A percentile compares a stretch with the other conserved stretches of the same genome.
These are phyloP conservation scores for Lytechinus pictus DNA, from an alignment of 35 echinoderm and acorn worm genomes.

Conservation along the genomic window DNA sequence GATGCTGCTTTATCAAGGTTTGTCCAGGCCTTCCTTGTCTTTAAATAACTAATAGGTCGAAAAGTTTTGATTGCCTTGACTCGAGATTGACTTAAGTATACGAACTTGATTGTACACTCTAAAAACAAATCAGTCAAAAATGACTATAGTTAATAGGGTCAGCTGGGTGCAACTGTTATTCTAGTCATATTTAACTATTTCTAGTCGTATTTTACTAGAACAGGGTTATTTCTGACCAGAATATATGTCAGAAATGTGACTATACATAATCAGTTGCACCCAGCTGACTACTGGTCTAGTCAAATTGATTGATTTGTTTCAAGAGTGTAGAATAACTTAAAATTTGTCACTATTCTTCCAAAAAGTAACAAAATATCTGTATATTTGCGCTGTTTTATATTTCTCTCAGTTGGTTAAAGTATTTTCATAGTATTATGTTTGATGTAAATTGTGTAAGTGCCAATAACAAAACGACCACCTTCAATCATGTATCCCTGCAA, in stretches of 20 bases:
- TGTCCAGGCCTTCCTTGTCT: not conserved
- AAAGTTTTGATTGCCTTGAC: not conserved
- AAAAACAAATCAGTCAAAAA: too few species aligned
- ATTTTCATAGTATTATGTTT: not conserved
- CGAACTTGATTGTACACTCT: not conserved
- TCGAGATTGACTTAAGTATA: not conserved
- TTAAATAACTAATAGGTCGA: not conserved
- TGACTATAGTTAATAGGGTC: too few species aligned
- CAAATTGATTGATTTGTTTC: too few species aligned
- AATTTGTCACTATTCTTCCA: constrained; percentile 1
- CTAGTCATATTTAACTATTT: too few species aligned
- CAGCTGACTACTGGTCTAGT: too few species aligned
- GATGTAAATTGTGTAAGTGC: not conserved
- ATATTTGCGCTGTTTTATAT: not conserved
- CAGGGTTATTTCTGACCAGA: too few species aligned
- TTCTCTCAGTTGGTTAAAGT: not conserved
- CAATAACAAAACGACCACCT: not conserved
- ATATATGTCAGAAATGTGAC: too few species aligned
- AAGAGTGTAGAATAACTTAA: not conserved
- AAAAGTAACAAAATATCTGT: not conserved
- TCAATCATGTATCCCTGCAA: too few species aligned
- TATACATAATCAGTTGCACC: too few species aligned
- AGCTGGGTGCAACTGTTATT: too few species aligned
- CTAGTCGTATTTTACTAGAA: too few species aligned
- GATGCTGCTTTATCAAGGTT: too few species aligned